These are phyloP conservation scores for Griposia aprilina DNA, from an alignment of 2,888 invertebrate genomes.

Conservation along the genomic window DNA sequence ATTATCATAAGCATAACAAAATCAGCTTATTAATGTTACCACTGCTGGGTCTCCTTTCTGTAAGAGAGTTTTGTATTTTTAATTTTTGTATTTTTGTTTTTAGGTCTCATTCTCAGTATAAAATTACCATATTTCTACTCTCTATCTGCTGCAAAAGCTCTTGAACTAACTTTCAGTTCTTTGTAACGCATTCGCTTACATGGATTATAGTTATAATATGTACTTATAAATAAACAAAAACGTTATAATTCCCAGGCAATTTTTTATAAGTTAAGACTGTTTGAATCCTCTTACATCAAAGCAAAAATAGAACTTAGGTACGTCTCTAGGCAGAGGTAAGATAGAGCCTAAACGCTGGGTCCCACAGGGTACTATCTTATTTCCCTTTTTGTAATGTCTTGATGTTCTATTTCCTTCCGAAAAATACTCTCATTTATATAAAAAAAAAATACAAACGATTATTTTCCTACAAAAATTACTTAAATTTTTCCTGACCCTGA, in stretches of 20 bases:
- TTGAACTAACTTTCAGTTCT: not conserved
- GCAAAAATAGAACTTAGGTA: not conserved
- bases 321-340: not conserved
- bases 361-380: conserved; percentile 1
- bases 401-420: not conserved
- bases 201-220: not conserved
- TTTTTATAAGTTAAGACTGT: not conserved
- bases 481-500: not conserved
- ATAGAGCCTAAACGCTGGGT: not conserved
- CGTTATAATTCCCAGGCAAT: not conserved
- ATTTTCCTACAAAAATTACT: not conserved
- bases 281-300: not conserved
- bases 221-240: not conserved
- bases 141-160: not conserved
- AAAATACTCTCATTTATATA: not conserved
- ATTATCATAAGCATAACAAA: not conserved
- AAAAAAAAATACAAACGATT: too few relatives aligned
- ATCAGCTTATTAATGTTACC: not conserved
- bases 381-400: not conserved
- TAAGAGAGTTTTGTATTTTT: not conserved
- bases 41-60: too few relatives aligned
- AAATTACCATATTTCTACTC: conserved; percentile 1
- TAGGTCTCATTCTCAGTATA: not conserved
- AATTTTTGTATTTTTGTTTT: not conserved
- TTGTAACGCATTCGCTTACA: conserved; percentile 22